Base-by-base conservation (phyloP, 2,888 invertebrate genomes). In the Stenotaenia linearis region DNA sequence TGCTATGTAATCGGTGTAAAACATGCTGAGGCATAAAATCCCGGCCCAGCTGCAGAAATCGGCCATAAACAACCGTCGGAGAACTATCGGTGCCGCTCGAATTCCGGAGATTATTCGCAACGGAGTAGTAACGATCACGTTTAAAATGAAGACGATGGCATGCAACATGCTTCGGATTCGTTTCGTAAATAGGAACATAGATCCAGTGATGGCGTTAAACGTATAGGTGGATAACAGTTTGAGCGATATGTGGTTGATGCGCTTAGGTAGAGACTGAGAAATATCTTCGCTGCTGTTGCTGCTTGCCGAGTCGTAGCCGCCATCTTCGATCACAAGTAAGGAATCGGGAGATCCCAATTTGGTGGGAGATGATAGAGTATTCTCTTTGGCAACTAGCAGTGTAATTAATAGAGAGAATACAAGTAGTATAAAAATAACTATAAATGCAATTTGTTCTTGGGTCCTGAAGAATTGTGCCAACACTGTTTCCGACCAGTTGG, bases 1-100 rank as follows among this genome's bases (percentile, higher is more conserved):
- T 6, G 84, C 85, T n/a, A 85, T 84, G 81, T 83, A 85, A 80
- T 85, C 84, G 6, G 85, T 84, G 78, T 84, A 85, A 80, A 84
- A 85, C 82, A 85, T 83, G 77, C 83, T 82, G 80, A 84, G 83
- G 81, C 84, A 84, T 81, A 84, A 84, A 18, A 85, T 80, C 10
- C 83, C 84, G 79, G 84, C 83, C 85, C 85, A 85, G 9, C 83
- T 82, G 79, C 84, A 82, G 12, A 85, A 82, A 78, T 84, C 83
- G 3, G 84, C 83, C 18, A 83, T 78, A 77, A 84, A 85, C 6
- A 85, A 80, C 12, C 82, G 80, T 45, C 82, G 80, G 12, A 85
- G 82, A 12, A 83, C 83, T 0, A 78, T 37, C 0, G 84, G 84
- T 23, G 83, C 82, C 15, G 45, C 23, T 21, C 32, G n/a, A 28